phyloP scores from a whole-genome alignment of 1,140 invertebrate species.

The Pectinophora gossypiella region DNA sequence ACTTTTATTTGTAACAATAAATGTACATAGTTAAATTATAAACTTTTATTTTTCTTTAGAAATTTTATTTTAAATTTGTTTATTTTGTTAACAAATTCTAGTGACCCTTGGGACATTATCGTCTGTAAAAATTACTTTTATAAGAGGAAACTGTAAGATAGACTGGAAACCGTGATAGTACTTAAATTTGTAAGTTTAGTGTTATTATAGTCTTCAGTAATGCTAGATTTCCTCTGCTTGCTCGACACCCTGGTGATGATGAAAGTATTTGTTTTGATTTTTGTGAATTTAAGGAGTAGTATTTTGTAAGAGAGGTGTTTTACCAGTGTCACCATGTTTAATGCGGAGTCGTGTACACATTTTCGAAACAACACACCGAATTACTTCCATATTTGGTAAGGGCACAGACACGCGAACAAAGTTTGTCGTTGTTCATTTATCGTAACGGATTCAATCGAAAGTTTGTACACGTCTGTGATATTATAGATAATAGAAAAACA shows the following conservation, averaged over 20 bases:
- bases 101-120: not conserved
- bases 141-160: conserved; percentile 16
- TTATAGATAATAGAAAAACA: no score
- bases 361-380: no score
- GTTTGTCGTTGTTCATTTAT: no score
- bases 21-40: conserved; percentile 62
- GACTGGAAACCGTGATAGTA: conserved; percentile 61
- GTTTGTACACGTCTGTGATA: no score
- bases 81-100: conserved; percentile 12
- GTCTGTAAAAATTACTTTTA: not conserved
- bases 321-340: no score
- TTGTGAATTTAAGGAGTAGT: not conserved
- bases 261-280: not conserved
- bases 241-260: not conserved
- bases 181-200: conserved; percentile 26
- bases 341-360: no score
- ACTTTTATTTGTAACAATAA: conserved; percentile 48
- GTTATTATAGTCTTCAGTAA: conserved; percentile 19
- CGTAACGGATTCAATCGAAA: no score
- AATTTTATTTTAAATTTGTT: conserved; percentile 35
- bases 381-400: no score
- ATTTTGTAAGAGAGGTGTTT: not conserved
- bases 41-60: conserved; percentile 38
- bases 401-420: no score
- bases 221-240: conserved; percentile 22